Base-by-base conservation (phyloP, 2,888 invertebrate species). In the Conistra vaccinii region DNA sequence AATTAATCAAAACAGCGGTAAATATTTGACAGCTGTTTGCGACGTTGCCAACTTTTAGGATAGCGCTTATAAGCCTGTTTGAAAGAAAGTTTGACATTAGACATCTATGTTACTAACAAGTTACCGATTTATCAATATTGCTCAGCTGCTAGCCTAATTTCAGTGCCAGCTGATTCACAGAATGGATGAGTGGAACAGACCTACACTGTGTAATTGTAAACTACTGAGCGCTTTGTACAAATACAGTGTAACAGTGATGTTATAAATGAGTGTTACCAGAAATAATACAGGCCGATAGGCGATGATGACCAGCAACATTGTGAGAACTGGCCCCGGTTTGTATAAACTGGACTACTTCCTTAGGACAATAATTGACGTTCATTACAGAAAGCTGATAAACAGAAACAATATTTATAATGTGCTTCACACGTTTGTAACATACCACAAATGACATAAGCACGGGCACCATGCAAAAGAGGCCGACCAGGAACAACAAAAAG, bases 181-280 rank as follows among this genome's bases (percentile, higher is more conserved):
- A 66, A 45, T 65, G 14, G 65, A 55, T 35, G 45, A 35, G 23
- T 20, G 23, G 51, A 63, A 42, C 73, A 62, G 51, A 29, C 53
- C 35, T 23, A 35, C 35, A 55, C 42, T 26, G 53, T 45, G 23
- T 53, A 12, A 73, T 60, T 32, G 42, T 53, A 76, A 76, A 76
- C 73, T 32, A 32, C 9, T 29, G 26, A 55, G 65, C 35, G 14
- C 35, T 74, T 77, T 66, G 55, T 45, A 55, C 20, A 45, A 17
- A 26, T 65, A 63, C 26, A 42, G 29, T 39, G 39, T 23, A 42
- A 29, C 32, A 55, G 26, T n/a, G 17, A 73, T 57, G 55, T 73
- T 45, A 23, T 17, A 55, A 17, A 73, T 57, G 4, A 73, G 32
- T 55, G 35, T 26, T 73, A 23, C 35, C 55, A 45, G 73, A 57